Conservation (phyloP, 2,797 vertebrate species). For the Acrocephalus scirpaceus region DNA sequence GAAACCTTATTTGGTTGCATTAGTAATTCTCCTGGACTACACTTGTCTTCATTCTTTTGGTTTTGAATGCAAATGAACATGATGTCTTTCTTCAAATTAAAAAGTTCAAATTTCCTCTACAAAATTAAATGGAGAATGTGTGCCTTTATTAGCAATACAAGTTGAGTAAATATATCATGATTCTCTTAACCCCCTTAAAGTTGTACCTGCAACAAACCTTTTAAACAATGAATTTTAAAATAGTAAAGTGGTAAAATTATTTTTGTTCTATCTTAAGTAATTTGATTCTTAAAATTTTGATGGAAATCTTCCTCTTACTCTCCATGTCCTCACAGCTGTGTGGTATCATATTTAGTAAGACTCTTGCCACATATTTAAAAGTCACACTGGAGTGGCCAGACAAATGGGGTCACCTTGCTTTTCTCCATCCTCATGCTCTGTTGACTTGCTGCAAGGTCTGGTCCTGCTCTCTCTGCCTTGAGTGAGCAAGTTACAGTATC, state of each 20-base stretch:
- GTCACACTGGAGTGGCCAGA: fast-evolving
- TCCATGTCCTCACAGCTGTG: not conserved
- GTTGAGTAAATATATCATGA: not conserved
- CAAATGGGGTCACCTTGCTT: not conserved
- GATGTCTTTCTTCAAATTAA: not conserved
- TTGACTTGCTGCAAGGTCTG: not conserved
- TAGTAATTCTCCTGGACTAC: not conserved
- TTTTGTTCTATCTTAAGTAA: not conserved
- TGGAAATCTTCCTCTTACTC: not conserved
- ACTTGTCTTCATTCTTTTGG: not conserved
- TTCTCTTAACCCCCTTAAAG: not conserved
- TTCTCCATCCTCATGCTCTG: not conserved
- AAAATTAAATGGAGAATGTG: not conserved
- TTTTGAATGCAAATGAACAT: not conserved
- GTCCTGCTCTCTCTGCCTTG: not conserved
- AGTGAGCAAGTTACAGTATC: not conserved
- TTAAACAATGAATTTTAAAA: not conserved
- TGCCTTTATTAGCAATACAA: not conserved
- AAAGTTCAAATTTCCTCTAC: not conserved
- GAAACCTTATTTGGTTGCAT: not conserved
- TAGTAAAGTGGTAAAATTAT: not conserved
- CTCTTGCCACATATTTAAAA: not conserved
- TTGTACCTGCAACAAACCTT: not conserved
- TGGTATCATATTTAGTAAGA: not conserved
- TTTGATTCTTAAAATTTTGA: not conserved